Percentiles rank a stretch among this genome's conserved stretches.
Evolutionary conservation across 2,888 invertebrate species (phyloP).

Genomic region (Lochmaea capreae): DNA sequence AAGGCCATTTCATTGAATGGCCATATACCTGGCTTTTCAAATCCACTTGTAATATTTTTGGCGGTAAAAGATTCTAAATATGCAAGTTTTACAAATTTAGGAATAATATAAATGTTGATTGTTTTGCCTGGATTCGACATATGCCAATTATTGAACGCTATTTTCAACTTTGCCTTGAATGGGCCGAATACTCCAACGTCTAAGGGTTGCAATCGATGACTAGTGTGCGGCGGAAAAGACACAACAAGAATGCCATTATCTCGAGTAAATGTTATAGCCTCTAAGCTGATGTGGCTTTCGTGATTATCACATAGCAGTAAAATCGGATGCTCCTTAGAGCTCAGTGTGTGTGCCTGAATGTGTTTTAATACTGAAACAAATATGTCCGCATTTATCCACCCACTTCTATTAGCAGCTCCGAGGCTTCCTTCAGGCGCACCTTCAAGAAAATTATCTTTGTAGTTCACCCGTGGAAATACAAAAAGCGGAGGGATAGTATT

Average conservation of each 20-base stretch:
- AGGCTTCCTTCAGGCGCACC: too few species aligned
- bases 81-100: constrained; percentile 51
- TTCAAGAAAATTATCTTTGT: too few species aligned
- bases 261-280: too few species aligned
- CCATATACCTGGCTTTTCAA: constrained; percentile 55
- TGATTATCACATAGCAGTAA: constrained; percentile 32
- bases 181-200: constrained; percentile 16
- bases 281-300: constrained; percentile 21
- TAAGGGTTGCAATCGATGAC: constrained; percentile 14
- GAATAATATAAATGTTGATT: constrained; percentile 56
- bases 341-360: constrained; percentile 26
- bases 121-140: constrained; percentile 54
- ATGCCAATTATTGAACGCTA: constrained; percentile 13
- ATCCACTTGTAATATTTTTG: constrained; percentile 58
- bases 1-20: constrained; percentile 53
- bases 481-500: too few species aligned
- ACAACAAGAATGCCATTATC: too few species aligned
- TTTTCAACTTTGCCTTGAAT: constrained; percentile 2
- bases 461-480: too few species aligned
- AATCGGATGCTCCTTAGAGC: constrained; percentile 27
- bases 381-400: constrained; percentile 21
- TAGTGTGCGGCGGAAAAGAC: too few species aligned
- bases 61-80: constrained; percentile 55
- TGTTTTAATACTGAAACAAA: constrained; percentile 18
- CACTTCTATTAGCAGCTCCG: background rate